phyloP scores from a whole-genome alignment of 2,888 invertebrate species.

The Coelogynopora nodosa region DNA sequence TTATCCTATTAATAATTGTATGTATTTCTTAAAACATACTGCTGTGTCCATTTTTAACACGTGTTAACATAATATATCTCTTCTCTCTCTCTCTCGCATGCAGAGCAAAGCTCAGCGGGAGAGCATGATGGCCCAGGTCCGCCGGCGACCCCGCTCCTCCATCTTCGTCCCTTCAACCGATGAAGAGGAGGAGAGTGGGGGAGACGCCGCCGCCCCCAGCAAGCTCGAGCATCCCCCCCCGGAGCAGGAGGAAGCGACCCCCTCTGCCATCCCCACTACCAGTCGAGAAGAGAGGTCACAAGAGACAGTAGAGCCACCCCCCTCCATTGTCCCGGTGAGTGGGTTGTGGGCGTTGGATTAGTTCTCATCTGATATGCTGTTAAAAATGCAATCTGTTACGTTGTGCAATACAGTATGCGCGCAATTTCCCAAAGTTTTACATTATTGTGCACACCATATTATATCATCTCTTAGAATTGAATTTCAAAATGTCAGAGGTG shows the following conservation, averaged over 20 bases:
- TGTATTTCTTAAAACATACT: no score
- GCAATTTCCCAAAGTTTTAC: no score
- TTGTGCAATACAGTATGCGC: no score
- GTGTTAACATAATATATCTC: no score
- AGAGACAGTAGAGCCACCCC: neutral
- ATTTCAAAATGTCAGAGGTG: no score
- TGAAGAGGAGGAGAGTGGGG: neutral
- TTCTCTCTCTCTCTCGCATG: no score
- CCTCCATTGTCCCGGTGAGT: neutral
- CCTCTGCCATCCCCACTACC: neutral
- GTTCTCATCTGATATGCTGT: no score
- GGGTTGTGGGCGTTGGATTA: neutral
- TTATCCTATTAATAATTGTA: no score
- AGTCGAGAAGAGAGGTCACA: neutral
- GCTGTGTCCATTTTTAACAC: no score
- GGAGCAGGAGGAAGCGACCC: neutral
- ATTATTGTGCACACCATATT: no score
- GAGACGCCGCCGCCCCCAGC: neutral
- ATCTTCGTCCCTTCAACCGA: neutral
- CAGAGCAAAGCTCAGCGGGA: constrained; percentile 1
- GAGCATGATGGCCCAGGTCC: neutral
- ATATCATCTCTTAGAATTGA: no score
- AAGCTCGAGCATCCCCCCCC: neutral
- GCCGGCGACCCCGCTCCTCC: neutral
- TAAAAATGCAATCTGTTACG: no score